Evolutionary conservation across 2,888 invertebrate species (phyloP), one percentile per base, ranked within the genome.

Genomic region (Dicranocentrus wangi): DNA sequence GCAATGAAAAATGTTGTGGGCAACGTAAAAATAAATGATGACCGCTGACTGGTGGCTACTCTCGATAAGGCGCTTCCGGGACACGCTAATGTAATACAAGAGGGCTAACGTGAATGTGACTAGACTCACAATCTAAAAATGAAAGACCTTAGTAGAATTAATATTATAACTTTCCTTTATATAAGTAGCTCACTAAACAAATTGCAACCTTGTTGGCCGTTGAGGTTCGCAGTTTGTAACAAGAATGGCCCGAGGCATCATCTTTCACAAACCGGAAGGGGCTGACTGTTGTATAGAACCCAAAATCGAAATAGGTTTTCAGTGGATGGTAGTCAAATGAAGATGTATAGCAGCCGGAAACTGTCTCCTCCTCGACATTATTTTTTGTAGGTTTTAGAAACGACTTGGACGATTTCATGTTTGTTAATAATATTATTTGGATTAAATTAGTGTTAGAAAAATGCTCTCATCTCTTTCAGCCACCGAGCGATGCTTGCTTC

Each of bases 251-350:
- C n/a, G n/a, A n/a, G n/a, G n/a, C n/a, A n/a, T n/a, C n/a, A 53
- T 78, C 55, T 10, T 63, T 70, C n/a, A 43, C 70, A 53, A 78
- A 78, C 10, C 65, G 70, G 25, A 70, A 78, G n/a, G 78, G 78
- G 0, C 60, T 19, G 5, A 70, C 25, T 13, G 21, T 39, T 15
- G 28, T n/a, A 28, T 23, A 55, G 25, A 69, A 69, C 0, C 76
- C 69, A 19, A 63, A 70, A 19, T 78, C 70, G 28, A 78, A 63
- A 39, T 32, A 70, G 0, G 43, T 70, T 42, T 65, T 63, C 1
- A 78, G 21, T 19, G 78, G 32, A 32, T 32, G 32, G 10, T 7
- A 32, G 10, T 32, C 32, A 3, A 10, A 3, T 32, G 32, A 10
- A 32, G 32, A 7, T 32, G 32, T 32, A 32, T 3, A 3, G 10